A percentile compares a stretch with the other conserved stretches of the same genome.
phyloP scores from a whole-genome alignment of 2,113 vertebrate species.

The Chlorodrepanis virens region DNA sequence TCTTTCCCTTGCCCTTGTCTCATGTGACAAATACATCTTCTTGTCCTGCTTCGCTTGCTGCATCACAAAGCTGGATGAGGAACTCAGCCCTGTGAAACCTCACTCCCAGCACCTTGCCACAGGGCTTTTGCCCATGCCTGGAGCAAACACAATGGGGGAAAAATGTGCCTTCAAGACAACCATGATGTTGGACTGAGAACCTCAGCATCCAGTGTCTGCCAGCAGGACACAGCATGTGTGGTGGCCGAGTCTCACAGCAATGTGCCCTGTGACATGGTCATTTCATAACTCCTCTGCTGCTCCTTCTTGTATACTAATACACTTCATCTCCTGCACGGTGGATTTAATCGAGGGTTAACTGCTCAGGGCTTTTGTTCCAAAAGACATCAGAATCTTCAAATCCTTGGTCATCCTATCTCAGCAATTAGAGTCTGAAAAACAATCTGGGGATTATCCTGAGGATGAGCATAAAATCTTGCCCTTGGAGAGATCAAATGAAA shows the following conservation, averaged over 20 bases:
- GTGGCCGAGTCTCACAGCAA: fast-evolving
- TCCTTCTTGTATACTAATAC: background rate
- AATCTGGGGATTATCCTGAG: background rate
- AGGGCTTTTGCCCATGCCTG: background rate
- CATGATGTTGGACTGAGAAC: background rate
- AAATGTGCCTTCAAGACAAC: background rate
- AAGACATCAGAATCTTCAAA: background rate
- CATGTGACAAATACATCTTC: background rate
- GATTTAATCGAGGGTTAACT: background rate
- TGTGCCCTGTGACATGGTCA: background rate
- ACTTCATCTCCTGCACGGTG: background rate
- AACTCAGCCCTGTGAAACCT: background rate
- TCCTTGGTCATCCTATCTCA: background rate
- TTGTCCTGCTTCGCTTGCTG: background rate
- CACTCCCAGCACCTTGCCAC: fast-evolving
- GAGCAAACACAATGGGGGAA: background rate
- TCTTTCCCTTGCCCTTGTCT: background rate
- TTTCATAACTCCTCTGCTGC: background rate
- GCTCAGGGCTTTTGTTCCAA: background rate
- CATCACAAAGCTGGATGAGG: fast-evolving
- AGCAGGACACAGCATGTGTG: background rate
- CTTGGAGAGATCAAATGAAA: background rate
- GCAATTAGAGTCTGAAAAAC: background rate
- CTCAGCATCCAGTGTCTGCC: background rate
- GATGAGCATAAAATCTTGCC: background rate